A percentile compares a stretch with the other conserved stretches of the same genome.
Evolutionary conservation across 2,113 vertebrate genomes (phyloP).

Genomic region (Actinemys pallida): DNA sequence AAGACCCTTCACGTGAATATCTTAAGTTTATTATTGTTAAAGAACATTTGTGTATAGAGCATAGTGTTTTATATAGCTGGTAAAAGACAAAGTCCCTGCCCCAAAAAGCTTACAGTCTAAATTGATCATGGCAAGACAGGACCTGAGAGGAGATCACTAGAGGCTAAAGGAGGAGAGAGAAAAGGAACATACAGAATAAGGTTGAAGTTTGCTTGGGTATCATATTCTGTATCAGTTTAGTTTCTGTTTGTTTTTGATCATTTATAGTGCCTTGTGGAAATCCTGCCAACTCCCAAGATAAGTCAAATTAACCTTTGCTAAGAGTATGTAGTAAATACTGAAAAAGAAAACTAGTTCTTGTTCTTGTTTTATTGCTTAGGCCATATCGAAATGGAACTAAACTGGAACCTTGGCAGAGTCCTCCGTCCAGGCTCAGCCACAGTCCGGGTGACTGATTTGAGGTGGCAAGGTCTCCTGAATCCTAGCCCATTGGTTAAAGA

Average conservation of each 20-base stretch:
- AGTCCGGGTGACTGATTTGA: conserved; percentile 82
- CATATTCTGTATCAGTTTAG: neutral
- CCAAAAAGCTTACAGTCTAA: neutral
- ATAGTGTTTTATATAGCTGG: neutral
- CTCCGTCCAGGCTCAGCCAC: conserved; percentile 70
- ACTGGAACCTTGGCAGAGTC: conserved; percentile 33
- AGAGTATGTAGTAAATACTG: neutral
- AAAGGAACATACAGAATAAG: accelerated
- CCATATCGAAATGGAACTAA: conserved; percentile 66
- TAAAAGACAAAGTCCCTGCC: neutral
- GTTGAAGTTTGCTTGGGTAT: neutral
- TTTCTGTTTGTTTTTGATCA: neutral
- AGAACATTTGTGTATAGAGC: neutral
- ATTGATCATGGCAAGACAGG: neutral
- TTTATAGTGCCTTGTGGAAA: neutral
- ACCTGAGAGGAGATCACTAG: neutral
- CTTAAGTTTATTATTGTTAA: neutral
- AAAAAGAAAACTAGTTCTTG: neutral
- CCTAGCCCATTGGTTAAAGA: conserved; percentile 76
- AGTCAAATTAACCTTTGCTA: conserved; percentile 17
- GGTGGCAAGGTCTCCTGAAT: conserved; percentile 80
- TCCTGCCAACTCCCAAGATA: neutral
- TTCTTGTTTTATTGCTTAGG: conserved; percentile 45
- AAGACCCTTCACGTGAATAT: neutral
- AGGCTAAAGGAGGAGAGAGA: neutral